Base-by-base conservation (phyloP, 2,113 vertebrate genomes). In the Percina caprodes region DNA sequence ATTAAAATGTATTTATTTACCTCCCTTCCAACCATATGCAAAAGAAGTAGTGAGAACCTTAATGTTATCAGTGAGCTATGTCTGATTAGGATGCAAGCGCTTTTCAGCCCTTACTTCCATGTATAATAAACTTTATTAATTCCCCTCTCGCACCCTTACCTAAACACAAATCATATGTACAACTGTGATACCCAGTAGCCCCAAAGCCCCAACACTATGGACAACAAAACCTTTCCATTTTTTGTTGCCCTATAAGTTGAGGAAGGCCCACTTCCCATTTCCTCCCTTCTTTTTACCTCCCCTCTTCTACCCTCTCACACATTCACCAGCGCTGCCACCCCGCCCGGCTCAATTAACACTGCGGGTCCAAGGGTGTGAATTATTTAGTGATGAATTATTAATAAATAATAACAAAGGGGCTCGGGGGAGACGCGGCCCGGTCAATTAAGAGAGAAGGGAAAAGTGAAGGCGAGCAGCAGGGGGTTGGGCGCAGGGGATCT, bases 371-470 rank as follows among this genome's bases (percentile, higher is more conserved):
- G 93, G 92, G 93, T 83, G 95, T 98, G 96, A 99, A 99, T 99
- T 97, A 99, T 99, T 99, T 96, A 99, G 95, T 91, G 91, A 97
- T 98, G 96, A 98, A 99, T 98, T 97, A 97, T 99, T 97, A 98
- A 99, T 98, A 98, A 99, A 97, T 98, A 97, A 98, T 98, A 99
- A 97, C 96, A 97, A 96, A 93, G 93, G 82, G 96, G 94, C 96
- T 95, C 94, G 79, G 94, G 97, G 96, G 97, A 97, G 94, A 95
- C 86, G 91, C 94, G 92, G 93, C 93, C 69, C 90, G 96, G 97
- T 97, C 97, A 98, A 99, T 99, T 99, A 99, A 94, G 88, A 94
- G 89, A 92, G 84, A 90, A 94, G 95, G 95, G 95, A 95, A 96
- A 97, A 96, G 96, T 96, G 95, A 96, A 95, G 93, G 93, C 92